These are phyloP conservation scores for Stegodyphus mimosarum DNA, from an alignment of 1,140 invertebrate species.

Conservation along the genomic window DNA sequence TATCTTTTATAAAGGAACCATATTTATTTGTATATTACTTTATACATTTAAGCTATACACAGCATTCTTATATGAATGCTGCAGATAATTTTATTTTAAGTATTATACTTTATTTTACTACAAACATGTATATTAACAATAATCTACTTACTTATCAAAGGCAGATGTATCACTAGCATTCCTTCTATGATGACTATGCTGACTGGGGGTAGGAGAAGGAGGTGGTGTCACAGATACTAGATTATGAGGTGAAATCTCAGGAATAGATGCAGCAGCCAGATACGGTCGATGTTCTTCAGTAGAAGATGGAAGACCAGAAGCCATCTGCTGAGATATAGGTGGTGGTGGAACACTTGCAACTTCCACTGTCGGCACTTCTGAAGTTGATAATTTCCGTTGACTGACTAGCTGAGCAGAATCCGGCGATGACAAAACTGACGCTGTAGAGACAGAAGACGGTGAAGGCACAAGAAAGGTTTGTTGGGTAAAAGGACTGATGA, in stretches of 20 bases:
- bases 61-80: too few relatives aligned
- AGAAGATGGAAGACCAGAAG: too few relatives aligned
- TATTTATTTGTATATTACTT: too few relatives aligned
- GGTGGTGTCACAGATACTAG: constrained; percentile 70
- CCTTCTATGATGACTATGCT: constrained; percentile 74
- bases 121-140: neutral
- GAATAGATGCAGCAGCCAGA: constrained; percentile 53
- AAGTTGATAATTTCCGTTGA: constrained; percentile 17
- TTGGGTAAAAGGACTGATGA: constrained; percentile 59
- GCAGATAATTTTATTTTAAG: too few relatives aligned
- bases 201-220: constrained; percentile 71
- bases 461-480: constrained; percentile 54
- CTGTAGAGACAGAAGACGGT: constrained; percentile 58
- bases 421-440: constrained; percentile 57
- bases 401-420: constrained; percentile 22
- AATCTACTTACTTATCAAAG: constrained; percentile 79
- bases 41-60: too few relatives aligned
- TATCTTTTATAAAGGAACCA: too few relatives aligned
- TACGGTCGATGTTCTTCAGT: constrained; percentile 5
- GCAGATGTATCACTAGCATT: constrained; percentile 90
- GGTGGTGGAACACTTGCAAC: constrained; percentile 30
- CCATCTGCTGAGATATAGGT: constrained; percentile 47
- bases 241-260: constrained; percentile 56
- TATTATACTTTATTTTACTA: too few relatives aligned
- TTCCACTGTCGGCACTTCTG: constrained; percentile 59